These are phyloP conservation scores for Barypeithes pellucidus DNA, from an alignment of 2,888 invertebrate species.

Conservation along the genomic window DNA sequence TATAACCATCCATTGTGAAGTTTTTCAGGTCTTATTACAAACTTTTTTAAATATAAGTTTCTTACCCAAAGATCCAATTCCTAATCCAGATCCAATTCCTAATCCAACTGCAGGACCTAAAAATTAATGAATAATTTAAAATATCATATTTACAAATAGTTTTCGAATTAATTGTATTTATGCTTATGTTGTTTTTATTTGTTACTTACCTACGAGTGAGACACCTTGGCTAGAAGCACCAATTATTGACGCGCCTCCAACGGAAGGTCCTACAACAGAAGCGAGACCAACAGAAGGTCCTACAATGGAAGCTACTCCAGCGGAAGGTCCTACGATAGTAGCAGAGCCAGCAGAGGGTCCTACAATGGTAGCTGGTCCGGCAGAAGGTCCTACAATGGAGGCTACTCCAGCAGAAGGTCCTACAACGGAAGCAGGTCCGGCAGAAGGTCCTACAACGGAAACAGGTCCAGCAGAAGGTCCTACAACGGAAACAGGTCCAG, in stretches of 20 bases:
- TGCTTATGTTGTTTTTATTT: too few species aligned
- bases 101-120: conserved; percentile 26
- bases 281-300: conserved; percentile 49
- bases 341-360: conserved; percentile 53
- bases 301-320: conserved; percentile 54
- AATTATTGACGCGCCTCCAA: conserved; percentile 12
- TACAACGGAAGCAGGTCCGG: conserved; percentile 53
- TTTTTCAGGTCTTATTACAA: too few species aligned
- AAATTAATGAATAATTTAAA: background rate
- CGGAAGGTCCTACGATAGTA: conserved; percentile 55
- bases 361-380: conserved; percentile 23
- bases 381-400: conserved; percentile 51
- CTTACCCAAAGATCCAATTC: conserved; percentile 5
- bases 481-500: conserved; percentile 46
- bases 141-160: background rate
- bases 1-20: too few species aligned
- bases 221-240: conserved; percentile 28
- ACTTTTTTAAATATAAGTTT: too few species aligned
- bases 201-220: conserved; percentile 1
- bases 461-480: conserved; percentile 52
- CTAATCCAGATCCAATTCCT: background rate
- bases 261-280: conserved; percentile 39
- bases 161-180: too few species aligned
- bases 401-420: conserved; percentile 53
- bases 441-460: conserved; percentile 50